Conservation (phyloP, 1,140 invertebrate genomes). For the Monomorium pharaonis region DNA sequence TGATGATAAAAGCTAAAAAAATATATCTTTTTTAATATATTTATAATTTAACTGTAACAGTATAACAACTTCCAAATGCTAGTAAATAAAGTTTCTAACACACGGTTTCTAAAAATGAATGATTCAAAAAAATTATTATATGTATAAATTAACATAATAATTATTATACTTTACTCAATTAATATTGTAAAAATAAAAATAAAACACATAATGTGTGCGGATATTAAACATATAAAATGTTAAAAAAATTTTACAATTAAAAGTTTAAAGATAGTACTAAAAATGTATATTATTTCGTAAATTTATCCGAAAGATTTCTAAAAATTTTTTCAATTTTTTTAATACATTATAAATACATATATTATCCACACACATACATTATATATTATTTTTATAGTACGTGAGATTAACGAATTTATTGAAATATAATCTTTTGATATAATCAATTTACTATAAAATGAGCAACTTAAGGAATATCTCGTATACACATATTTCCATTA, state of each 20-base stretch:
- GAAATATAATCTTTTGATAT: neutral
- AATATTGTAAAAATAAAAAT: neutral
- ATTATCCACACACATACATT: neutral
- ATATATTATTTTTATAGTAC: neutral
- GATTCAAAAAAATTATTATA: neutral
- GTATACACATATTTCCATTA: slow-evolving; percentile 62
- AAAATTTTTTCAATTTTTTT: neutral
- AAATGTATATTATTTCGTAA: neutral
- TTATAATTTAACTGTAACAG: too few species aligned
- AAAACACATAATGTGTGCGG: neutral
- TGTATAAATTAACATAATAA: neutral
- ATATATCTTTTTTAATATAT: too few species aligned
- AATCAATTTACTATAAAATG: neutral
- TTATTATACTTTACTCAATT: neutral
- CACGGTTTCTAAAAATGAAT: too few species aligned
- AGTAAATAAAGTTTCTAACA: too few species aligned
- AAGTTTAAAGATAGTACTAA: neutral
- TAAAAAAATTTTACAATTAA: neutral
- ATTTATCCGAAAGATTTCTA: neutral
- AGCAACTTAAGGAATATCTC: slow-evolving; percentile 8
- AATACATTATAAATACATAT: too few species aligned
- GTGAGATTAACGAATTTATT: neutral
- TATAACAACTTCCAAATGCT: too few species aligned
- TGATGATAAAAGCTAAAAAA: too few species aligned
- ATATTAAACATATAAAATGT: neutral